Evolutionary conservation across 2,888 invertebrate species (phyloP), one percentile per base, ranked within the genome.

Genomic region (Exephanes ischioxanthus): DNA sequence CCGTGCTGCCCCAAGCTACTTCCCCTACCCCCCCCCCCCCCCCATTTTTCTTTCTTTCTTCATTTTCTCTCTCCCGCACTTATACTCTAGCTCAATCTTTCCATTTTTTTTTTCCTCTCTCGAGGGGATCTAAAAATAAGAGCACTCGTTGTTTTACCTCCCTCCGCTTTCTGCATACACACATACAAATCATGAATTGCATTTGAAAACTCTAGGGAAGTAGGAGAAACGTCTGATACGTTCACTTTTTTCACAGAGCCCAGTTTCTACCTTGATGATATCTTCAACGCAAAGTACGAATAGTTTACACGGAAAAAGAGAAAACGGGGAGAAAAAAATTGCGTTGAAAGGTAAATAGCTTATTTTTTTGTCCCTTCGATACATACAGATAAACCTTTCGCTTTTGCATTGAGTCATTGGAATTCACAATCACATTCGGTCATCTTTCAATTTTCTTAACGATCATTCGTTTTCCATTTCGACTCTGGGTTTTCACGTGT

Each of bases 121-220:
- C 66, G 82, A 87, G 87, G 88, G 87, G 81, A 89, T 91, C 92
- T 92, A 92, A 92, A 92, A 92, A 92, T 92, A 92, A 89, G 87
- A 86, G 89, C 89, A 89, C 71, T 68, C 76, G 61, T 61, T 61
- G 67, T 55, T 80, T 53, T 68, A 48, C 76, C 41, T 16, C 53
- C 16, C 16, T 48, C 61, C 70, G 19, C 67, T 61, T 68, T 11
- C 37, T 66, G 48, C 66, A 51, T 55, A 41, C 67, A 77, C 77
- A 73, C 51, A 16, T 19, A 63, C 67, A 58, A 83, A 83, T n/a
- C 71, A 48, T 58, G 26, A 68, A 53, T 45, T 71, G 80, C 73
- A 77, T 80, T 83, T 61, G 76, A 85, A 80, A 83, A 72, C 37
- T 63, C 37, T 11, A 26, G 63, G 51, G 66, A 22, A 48, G 48